Evolutionary conservation across 2,797 vertebrate species (phyloP).

Genomic region (Tapera naevia): DNA sequence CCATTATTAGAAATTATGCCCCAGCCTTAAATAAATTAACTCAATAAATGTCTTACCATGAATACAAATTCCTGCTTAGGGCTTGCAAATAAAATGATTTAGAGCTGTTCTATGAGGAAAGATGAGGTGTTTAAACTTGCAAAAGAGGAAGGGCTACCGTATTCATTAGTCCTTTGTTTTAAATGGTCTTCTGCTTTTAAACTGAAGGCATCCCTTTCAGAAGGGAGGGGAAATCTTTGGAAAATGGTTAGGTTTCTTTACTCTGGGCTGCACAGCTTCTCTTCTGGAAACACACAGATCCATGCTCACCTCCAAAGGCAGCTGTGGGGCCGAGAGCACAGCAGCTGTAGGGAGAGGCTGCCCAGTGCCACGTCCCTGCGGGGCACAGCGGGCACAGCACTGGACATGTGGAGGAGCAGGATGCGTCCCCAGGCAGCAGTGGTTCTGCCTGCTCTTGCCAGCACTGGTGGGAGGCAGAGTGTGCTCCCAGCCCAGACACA

Average conservation of each 20-base stretch:
- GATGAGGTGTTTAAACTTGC: constrained; percentile 59
- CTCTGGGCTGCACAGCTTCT: rapidly evolving
- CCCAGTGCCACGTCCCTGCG: rapidly evolving
- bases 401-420: rapidly evolving
- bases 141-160: background rate
- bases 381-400: rapidly evolving
- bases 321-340: background rate
- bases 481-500: background rate
- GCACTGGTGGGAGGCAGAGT: background rate
- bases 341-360: background rate
- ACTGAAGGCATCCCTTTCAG: background rate
- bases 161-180: constrained; percentile 23
- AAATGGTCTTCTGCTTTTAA: background rate
- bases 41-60: constrained; percentile 61
- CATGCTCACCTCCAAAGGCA: background rate
- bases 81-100: constrained; percentile 66
- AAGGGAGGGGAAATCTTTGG: background rate
- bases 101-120: constrained; percentile 44
- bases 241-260: background rate
- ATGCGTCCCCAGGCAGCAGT: background rate
- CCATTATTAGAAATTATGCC: constrained; percentile 66
- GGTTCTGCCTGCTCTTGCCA: background rate
- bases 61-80: constrained; percentile 67
- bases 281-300: background rate
- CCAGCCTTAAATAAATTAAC: constrained; percentile 65